These are phyloP conservation scores for Geophilus truncorum DNA, from an alignment of 2,888 invertebrate species.

Conservation along the genomic window DNA sequence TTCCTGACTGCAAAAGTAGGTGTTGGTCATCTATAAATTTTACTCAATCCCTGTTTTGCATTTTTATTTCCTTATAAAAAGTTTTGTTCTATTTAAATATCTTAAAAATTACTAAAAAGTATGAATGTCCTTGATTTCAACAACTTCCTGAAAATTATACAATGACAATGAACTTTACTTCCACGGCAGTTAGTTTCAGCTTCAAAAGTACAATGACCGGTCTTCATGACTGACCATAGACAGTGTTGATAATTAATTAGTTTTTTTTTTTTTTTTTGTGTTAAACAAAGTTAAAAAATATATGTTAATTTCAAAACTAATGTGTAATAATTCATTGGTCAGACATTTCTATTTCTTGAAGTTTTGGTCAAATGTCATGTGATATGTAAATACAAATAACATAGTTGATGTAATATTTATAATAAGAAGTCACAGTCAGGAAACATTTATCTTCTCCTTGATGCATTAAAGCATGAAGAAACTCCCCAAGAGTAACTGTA, in stretches of 20 bases:
- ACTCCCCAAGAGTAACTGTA: neutral
- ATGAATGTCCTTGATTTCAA: neutral
- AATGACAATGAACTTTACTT: slow-evolving; percentile 5
- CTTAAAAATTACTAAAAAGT: neutral
- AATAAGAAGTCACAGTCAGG: neutral
- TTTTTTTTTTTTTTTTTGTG: too few species aligned
- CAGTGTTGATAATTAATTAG: neutral
- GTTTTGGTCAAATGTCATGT: too few species aligned
- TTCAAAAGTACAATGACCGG: neutral
- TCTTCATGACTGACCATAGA: neutral
- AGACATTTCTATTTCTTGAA: too few species aligned
- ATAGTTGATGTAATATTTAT: neutral
- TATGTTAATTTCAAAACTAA: too few species aligned
- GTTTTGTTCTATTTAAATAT: neutral
- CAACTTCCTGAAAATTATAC: neutral
- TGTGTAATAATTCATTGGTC: too few species aligned
- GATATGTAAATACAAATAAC: neutral
- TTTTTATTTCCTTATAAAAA: neutral
- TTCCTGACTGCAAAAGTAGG: too few species aligned
- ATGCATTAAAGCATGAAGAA: neutral
- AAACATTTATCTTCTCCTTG: neutral
- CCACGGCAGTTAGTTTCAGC: neutral
- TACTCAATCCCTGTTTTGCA: neutral
- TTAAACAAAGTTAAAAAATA: too few species aligned
- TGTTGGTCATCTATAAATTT: too few species aligned